Evolutionary conservation across 2,888 invertebrate species (phyloP).

Genomic region (Thecophora atra): DNA sequence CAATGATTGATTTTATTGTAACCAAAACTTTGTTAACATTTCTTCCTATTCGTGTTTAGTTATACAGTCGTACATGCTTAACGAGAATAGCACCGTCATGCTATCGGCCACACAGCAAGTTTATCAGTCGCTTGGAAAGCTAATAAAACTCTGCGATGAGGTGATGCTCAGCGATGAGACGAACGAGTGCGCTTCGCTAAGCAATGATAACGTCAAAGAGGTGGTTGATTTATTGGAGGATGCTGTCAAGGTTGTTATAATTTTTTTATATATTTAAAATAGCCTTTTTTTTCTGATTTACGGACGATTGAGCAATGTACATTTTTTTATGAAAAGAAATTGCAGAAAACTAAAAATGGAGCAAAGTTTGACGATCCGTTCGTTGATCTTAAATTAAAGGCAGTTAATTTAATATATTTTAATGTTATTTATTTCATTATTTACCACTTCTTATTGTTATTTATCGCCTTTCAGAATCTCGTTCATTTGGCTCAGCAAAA

Average conservation of each 20-base stretch:
- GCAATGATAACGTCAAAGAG: slow-evolving; percentile 73
- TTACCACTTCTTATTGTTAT: not conserved
- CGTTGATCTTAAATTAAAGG: too few species aligned
- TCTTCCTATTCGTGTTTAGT: slow-evolving; percentile 47
- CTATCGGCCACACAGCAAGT: slow-evolving; percentile 84
- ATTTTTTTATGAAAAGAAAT: too few species aligned
- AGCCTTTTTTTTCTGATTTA: too few species aligned
- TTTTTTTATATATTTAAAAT: too few species aligned
- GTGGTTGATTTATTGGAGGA: slow-evolving; percentile 77
- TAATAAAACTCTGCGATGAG: slow-evolving; percentile 90
- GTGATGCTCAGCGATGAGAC: slow-evolving; percentile 79
- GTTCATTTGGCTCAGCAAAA: slow-evolving; percentile 85
- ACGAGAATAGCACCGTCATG: slow-evolving; percentile 64
- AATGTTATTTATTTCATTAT: not conserved
- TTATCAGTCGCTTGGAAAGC: slow-evolving; percentile 84
- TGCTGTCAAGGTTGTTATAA: slow-evolving; percentile 72
- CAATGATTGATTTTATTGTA: not conserved
- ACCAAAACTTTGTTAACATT: not conserved
- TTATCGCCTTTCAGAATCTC: slow-evolving; percentile 69
- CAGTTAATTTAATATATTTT: too few species aligned
- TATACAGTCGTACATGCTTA: slow-evolving; percentile 63
- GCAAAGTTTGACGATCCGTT: too few species aligned
- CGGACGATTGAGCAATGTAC: too few species aligned
- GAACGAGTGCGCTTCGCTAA: slow-evolving; percentile 64
- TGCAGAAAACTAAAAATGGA: too few species aligned